A percentile compares a stretch with the other conserved stretches of the same genome.
phyloP scores from a whole-genome alignment of 2,888 invertebrate genomes.

The Campoplex nolae region DNA sequence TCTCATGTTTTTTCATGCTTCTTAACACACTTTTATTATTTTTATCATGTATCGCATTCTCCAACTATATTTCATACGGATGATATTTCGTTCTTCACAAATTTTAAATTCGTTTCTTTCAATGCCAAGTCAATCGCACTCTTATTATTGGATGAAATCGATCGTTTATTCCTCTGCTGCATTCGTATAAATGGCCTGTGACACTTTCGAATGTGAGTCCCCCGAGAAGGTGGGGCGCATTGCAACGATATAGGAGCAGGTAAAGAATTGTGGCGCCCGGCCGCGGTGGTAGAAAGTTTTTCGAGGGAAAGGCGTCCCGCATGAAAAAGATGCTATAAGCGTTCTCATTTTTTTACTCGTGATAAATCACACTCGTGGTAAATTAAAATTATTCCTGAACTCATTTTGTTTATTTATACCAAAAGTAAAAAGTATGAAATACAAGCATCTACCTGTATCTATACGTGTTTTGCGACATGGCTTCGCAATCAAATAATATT shows the following conservation, averaged over 20 bases:
- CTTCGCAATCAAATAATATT: neutral
- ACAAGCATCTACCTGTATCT: neutral
- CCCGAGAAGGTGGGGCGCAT: conserved; percentile 15
- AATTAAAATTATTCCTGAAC: neutral
- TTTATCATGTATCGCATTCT: neutral
- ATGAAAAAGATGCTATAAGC: conserved; percentile 5
- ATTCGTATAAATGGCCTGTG: conserved; percentile 15
- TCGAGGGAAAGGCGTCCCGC: conserved; percentile 50
- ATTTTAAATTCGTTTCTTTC: neutral
- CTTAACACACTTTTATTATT: neutral
- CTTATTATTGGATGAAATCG: neutral
- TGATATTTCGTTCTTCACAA: no score
- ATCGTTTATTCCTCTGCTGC: neutral
- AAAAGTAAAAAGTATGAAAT: neutral
- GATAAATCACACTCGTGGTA: conserved; percentile 3
- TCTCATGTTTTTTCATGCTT: neutral
- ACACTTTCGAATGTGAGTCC: conserved; percentile 56
- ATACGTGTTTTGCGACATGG: neutral
- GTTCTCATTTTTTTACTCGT: conserved; percentile 35
- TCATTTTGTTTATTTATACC: neutral
- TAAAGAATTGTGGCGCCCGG: conserved; percentile 3
- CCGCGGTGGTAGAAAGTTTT: conserved; percentile 57
- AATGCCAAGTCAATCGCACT: neutral
- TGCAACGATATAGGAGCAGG: conserved; percentile 27
- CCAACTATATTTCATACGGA: no score